Conservation (phyloP, 1,140 invertebrate species). For the Elysia chlorotica region DNA sequence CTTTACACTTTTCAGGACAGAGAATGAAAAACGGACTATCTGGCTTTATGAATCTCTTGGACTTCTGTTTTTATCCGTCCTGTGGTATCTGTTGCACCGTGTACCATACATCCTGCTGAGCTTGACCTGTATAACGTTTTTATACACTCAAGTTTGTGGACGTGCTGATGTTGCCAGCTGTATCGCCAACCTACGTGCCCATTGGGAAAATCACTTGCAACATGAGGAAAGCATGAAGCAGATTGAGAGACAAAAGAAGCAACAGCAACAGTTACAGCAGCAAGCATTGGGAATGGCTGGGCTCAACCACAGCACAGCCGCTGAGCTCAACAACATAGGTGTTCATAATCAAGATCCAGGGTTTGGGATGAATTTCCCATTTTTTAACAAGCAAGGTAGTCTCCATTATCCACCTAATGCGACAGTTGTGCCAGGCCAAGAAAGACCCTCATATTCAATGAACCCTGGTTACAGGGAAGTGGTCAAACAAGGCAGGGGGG, state of each 20-base stretch:
- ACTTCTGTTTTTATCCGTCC: constrained; percentile 34
- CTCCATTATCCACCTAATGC: constrained; percentile 30
- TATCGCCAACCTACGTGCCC: constrained; percentile 30
- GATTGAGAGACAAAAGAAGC: constrained; percentile 32
- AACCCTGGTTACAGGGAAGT: background rate
- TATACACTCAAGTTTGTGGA: constrained; percentile 48
- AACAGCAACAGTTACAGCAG: constrained; percentile 24
- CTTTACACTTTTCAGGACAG: constrained; percentile 40
- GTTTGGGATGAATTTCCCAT: background rate
- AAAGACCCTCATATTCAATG: constrained; percentile 17
- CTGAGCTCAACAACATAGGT: background rate
- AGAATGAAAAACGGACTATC: constrained; percentile 49
- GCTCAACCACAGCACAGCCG: background rate
- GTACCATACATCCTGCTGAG: constrained; percentile 45
- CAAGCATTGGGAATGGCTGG: background rate
- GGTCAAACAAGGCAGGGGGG: background rate
- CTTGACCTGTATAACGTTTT: constrained; percentile 44
- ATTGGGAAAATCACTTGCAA: constrained; percentile 59
- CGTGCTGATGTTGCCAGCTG: constrained; percentile 38
- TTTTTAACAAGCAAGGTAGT: constrained; percentile 1
- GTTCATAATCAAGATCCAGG: background rate
- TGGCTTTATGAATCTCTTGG: constrained; percentile 56
- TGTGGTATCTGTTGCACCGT: constrained; percentile 50
- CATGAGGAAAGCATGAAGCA: constrained; percentile 54
- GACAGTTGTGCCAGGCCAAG: constrained; percentile 24